Base-by-base conservation (phyloP, 2,113 vertebrate species). In the Carassius carassius region DNA sequence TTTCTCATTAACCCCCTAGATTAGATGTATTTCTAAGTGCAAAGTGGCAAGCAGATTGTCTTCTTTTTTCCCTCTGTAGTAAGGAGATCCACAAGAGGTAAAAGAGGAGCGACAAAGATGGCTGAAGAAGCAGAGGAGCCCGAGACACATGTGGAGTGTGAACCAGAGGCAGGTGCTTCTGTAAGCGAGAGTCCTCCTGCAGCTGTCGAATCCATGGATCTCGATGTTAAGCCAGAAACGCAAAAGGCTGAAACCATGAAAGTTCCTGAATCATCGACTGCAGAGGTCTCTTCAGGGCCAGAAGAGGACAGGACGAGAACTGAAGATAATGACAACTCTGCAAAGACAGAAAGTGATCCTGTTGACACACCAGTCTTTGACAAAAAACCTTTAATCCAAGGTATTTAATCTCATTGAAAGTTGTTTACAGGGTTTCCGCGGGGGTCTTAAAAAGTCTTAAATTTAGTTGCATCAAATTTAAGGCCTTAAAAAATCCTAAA, bases 41-140 rank as follows among this genome's bases (percentile, higher is more conserved):
- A 21, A 67, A 41, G 25, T 19, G 41, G 14, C 44, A 21, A 21
- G 37, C 16, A 11, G 32, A 11, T 79, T 83, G 2, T 41, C 2
- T 84, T 5, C 37, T 72, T 44, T 51, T 84, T 17, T 0, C 19
- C 41, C 19, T 60, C 13, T 81, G 13, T 83, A 90, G 90, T 85
- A 49, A 88, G 87, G 70, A 90, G 87, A 63, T 89, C 89, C 4
- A 51, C 37, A 4, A 67, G 85, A 16, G 87, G 41, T 1, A 88
- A 69, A 51, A 85, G 44, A 60, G 77, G 54, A 19, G 17, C 2
- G 0, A 29, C 44, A 5, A 72, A 44, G 19, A 10, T 21, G 17
- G 19, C 32, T 72, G 60, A 78, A 29, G 62, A 67, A 47, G 29
- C 14, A n/a, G 82, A 86, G 12, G 85, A 85, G 49, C 47, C 58